These are phyloP conservation scores for Ictalurus punctatus DNA, from an alignment of 2,113 vertebrate genomes.

Conservation along the genomic window DNA sequence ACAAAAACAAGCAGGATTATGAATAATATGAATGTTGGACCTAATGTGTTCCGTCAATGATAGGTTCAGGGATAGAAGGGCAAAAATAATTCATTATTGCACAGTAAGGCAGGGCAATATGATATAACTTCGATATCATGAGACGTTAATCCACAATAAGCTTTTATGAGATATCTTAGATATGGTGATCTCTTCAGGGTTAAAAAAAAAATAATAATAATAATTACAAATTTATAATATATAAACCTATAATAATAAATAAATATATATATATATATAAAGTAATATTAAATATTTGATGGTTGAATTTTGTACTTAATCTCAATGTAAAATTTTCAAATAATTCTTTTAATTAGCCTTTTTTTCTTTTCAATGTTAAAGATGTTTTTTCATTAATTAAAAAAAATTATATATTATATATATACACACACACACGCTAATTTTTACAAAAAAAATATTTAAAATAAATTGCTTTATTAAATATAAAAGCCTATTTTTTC, in stretches of 20 bases:
- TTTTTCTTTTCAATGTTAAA: no score
- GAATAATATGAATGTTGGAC: not conserved
- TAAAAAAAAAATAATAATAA: no score
- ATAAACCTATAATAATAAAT: no score
- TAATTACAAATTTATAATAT: no score
- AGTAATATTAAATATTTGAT: not conserved
- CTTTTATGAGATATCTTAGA: not conserved
- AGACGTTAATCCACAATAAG: not conserved
- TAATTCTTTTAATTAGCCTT: no score
- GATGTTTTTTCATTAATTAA: no score
- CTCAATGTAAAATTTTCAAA: no score
- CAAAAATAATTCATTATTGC: not conserved
- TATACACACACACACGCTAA: no score
- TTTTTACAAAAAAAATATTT: not conserved
- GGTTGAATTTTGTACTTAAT: not conserved
- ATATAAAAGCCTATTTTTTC: no score
- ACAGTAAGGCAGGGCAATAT: not conserved
- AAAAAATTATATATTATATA: no score
- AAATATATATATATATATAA: no score
- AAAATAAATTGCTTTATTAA: no score
- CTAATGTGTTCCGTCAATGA: not conserved
- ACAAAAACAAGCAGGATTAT: not conserved
- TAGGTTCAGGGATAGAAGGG: not conserved
- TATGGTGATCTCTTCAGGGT: not conserved
- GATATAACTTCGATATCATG: not conserved